Evolutionary conservation across 2,113 vertebrate genomes (phyloP), one percentile per base, ranked within the genome.

Genomic region (Girardinichthys multiradiatus): DNA sequence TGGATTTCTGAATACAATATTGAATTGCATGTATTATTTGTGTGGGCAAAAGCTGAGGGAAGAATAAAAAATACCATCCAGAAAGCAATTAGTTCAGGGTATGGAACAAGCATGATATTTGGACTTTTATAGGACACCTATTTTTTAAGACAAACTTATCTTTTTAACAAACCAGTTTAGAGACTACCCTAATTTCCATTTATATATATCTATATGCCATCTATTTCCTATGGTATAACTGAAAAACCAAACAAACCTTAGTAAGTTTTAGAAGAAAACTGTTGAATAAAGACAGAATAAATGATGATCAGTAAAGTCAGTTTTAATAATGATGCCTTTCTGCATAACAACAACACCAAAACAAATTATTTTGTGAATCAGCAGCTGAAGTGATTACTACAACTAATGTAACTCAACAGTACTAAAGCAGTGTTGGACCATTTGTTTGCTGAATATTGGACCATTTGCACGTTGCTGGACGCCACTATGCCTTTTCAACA

Each of bases 21-120:
- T 51, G 48, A 51, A 51, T 51, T 51, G 24, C 48, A 51, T 51
- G 48, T 51, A n/a, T 24, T n/a, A 51, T 51, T 51, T 51, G 48
- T 51, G 48, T 2, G 48, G 48, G 48, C 24, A 21, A 51, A 21
- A 51, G 48, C 48, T 51, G 48, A 8, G 48, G 48, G 21, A 19
- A 51, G 48, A 51, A 51, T 51, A 15, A 21, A 21, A 19, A 51
- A n/a, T n/a, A n/a, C 88, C 84, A 91, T 90, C 92, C 92, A 92
- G 77, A 92, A 90, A 91, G 83, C 87, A 87, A 92, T 92, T 91
- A 51, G 48, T 89, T 81, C 72, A 82, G 79, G 77, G 87, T 83
- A 90, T 61, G 48, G 79, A 84, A 19, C 39, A 42, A 42, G 39
- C 79, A 84, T 82, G 79, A 86, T 86, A 90, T 91, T 42, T 86